These are phyloP conservation scores for Camptogramma bilineatum DNA, from an alignment of 2,888 invertebrate genomes.

Conservation along the genomic window DNA sequence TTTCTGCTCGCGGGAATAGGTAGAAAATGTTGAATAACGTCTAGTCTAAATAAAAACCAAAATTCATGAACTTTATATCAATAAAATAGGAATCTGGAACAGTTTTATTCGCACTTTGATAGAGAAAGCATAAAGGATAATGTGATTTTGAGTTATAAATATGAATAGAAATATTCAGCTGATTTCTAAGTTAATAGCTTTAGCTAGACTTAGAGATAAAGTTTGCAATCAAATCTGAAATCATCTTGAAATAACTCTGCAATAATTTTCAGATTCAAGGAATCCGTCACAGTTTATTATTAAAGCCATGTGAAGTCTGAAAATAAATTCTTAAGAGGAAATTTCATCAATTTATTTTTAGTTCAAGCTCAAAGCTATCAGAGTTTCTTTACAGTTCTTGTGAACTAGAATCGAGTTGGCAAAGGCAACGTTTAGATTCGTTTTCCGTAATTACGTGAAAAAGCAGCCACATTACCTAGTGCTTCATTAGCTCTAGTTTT, in stretches of 20 bases:
- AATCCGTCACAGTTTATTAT: not conserved
- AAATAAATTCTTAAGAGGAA: constrained; percentile 6
- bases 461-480: constrained; percentile 24
- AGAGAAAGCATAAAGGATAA: too few relatives aligned
- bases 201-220: too few relatives aligned
- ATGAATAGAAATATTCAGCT: too few relatives aligned
- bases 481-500: constrained; percentile 16
- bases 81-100: not conserved
- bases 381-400: constrained; percentile 22
- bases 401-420: constrained; percentile 21
- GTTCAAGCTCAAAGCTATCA: constrained; percentile 26
- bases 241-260: too few relatives aligned
- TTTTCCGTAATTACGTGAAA: constrained; percentile 31
- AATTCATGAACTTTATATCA: not conserved
- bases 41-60: not conserved
- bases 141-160: too few relatives aligned
- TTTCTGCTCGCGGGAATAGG: constrained; percentile 13
- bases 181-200: too few relatives aligned
- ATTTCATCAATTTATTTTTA: constrained; percentile 19
- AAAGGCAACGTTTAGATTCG: constrained; percentile 30
- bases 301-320: not conserved
- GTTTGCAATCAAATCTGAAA: too few relatives aligned
- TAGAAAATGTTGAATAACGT: constrained; percentile 2
- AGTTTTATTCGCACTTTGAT: not conserved
- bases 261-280: too few relatives aligned